These are phyloP conservation scores for Sussaba pulchella DNA, from an alignment of 2,888 invertebrate species.

Conservation along the genomic window DNA sequence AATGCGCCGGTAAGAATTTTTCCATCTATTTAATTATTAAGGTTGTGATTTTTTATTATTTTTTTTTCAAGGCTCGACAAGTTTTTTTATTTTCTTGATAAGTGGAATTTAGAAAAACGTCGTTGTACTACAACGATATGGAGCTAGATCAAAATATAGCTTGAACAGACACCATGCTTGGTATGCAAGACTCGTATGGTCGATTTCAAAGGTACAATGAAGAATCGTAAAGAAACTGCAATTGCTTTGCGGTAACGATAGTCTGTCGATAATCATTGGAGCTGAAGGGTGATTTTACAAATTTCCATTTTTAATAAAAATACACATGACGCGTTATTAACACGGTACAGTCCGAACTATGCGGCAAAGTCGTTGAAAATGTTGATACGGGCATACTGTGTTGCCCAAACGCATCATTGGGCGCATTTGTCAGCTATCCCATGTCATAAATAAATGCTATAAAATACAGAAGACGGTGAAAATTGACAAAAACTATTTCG, in stretches of 20 bases:
- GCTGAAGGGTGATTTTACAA: no score
- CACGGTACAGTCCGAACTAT: no score
- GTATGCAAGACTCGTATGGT: slow-evolving; percentile 73
- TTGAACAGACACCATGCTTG: slow-evolving; percentile 82
- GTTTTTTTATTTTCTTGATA: slow-evolving; percentile 68
- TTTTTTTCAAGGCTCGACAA: slow-evolving; percentile 61
- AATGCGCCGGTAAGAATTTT: slow-evolving; percentile 81
- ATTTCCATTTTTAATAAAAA: no score
- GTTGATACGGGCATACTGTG: no score
- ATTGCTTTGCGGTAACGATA: neutral
- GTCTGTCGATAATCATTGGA: no score
- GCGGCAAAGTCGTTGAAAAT: no score
- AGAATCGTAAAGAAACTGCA: neutral
- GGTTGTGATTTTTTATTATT: slow-evolving; percentile 21
- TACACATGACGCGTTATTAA: no score
- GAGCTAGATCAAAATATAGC: slow-evolving; percentile 78
- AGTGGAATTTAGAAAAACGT: slow-evolving; percentile 56
- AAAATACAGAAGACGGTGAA: no score
- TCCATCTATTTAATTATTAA: slow-evolving; percentile 6
- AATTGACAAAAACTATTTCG: no score
- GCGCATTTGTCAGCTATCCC: no score
- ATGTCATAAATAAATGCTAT: no score
- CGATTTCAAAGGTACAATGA: slow-evolving; percentile 79
- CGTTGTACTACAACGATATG: slow-evolving; percentile 42
- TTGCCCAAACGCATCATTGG: no score